Percentiles rank a stretch among this genome's conserved stretches.
phyloP scores from a whole-genome alignment of 2,797 vertebrate species.

The Astyanax mexicanus region DNA sequence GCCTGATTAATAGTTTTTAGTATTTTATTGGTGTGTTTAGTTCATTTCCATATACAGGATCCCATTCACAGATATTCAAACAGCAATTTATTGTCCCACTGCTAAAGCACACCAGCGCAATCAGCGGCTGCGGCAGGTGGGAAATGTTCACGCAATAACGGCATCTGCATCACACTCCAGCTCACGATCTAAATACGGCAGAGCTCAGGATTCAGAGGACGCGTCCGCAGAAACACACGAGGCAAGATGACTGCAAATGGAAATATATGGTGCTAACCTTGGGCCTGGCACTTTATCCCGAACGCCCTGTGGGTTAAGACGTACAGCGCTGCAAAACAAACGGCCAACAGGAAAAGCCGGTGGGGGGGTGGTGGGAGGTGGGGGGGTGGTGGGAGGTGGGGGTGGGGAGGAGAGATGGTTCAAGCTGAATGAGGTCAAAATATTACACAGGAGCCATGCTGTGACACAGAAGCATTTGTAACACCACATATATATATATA shows the following conservation, averaged over 20 bases:
- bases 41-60: too few relatives aligned
- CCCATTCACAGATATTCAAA: neutral
- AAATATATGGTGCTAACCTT: conserved; percentile 97
- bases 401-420: conserved; percentile 83
- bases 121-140: conserved; percentile 57
- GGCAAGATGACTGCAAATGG: conserved; percentile 86
- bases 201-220: conserved; percentile 76
- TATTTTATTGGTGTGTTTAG: too few relatives aligned
- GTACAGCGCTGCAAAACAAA: conserved; percentile 99
- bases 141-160: conserved; percentile 64
- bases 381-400: too few relatives aligned
- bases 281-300: conserved; percentile 96
- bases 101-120: conserved; percentile 35
- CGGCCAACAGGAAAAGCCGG: conserved; percentile 92
- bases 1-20: too few relatives aligned
- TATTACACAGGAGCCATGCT: conserved; percentile 83
- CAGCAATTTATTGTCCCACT: conserved; percentile 23
- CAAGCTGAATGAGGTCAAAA: conserved; percentile 70
- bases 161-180: conserved; percentile 32
- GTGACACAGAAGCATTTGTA: conserved; percentile 83
- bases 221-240: conserved; percentile 77
- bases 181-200: conserved; percentile 71
- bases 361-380: too few relatives aligned
- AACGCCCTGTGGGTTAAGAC: conserved; percentile 97
- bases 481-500: conserved; percentile 22